phyloP scores from a whole-genome alignment of 2,888 invertebrate genomes.

The Erynnis tages region DNA sequence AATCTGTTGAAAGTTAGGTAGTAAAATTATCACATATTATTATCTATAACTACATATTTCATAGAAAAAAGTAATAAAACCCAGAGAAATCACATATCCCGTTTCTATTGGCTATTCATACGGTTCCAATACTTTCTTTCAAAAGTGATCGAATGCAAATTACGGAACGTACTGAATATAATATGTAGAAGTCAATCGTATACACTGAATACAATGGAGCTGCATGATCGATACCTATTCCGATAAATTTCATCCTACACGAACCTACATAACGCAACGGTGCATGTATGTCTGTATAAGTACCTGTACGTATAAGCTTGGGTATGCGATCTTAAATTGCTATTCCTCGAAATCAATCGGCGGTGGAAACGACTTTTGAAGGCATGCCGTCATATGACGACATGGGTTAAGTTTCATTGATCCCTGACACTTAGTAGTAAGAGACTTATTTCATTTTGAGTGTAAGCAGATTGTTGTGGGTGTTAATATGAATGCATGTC shows the following conservation, averaged over 20 bases:
- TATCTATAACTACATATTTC: no score
- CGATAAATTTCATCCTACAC: slow-evolving; percentile 35
- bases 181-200: slow-evolving; percentile 50
- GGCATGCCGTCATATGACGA: slow-evolving; percentile 49
- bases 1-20: neutral
- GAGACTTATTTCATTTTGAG: slow-evolving; percentile 19
- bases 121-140: slow-evolving; percentile 14
- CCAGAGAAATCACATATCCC: neutral
- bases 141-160: slow-evolving; percentile 42
- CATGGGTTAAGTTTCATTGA: slow-evolving; percentile 35
- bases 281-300: slow-evolving; percentile 14
- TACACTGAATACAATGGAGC: slow-evolving; percentile 23
- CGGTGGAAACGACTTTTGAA: slow-evolving; percentile 46
- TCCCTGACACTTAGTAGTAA: slow-evolving; percentile 28
- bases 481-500: slow-evolving; percentile 12
- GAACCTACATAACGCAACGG: slow-evolving; percentile 33
- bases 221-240: slow-evolving; percentile 31
- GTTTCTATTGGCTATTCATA: slow-evolving; percentile 13
- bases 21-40: no score
- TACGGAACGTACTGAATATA: slow-evolving; percentile 48
- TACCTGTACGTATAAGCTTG: slow-evolving; percentile 39
- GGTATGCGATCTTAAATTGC: slow-evolving; percentile 51
- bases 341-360: slow-evolving; percentile 54
- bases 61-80: no score
- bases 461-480: slow-evolving; percentile 19